Evolutionary conservation across 2,797 vertebrate genomes (phyloP).

Genomic region (Bryconaethiops microstoma): DNA sequence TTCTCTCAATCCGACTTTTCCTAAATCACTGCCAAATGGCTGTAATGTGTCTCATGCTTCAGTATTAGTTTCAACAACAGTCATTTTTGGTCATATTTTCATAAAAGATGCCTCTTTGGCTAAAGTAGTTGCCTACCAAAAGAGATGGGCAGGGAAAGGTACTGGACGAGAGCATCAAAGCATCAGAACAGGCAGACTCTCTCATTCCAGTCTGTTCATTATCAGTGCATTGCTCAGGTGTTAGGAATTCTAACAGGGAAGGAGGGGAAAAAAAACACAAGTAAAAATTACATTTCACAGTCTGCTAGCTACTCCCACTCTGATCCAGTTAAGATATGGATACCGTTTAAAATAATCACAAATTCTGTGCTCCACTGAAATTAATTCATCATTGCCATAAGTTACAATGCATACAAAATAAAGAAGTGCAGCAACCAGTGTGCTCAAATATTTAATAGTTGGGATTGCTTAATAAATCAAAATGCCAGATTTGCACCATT

Average conservation of each 20-base stretch:
- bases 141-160: conserved; percentile 31
- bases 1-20: background rate
- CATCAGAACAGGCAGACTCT: conserved; percentile 63
- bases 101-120: conserved; percentile 24
- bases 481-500: conserved; percentile 80
- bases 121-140: conserved; percentile 31
- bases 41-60: background rate
- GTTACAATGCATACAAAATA: conserved; percentile 84
- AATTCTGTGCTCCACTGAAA: conserved; percentile 89
- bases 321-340: conserved; percentile 79
- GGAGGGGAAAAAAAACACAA: conserved; percentile 60
- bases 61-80: conserved; percentile 1
- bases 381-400: conserved; percentile 92
- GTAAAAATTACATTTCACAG: conserved; percentile 72
- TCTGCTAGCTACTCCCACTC: conserved; percentile 72
- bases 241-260: conserved; percentile 63
- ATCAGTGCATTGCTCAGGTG: conserved; percentile 72
- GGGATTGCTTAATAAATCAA: conserved; percentile 95
- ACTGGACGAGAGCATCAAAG: conserved; percentile 39
- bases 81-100: background rate
- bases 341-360: conserved; percentile 85
- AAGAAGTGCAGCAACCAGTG: conserved; percentile 71
- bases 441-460: conserved; percentile 82
- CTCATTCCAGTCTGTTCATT: conserved; percentile 74
- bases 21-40: background rate